Percentiles rank a stretch among this genome's conserved stretches.
phyloP scores from a whole-genome alignment of 2,797 vertebrate species.

The Distichodus sexfasciatus region DNA sequence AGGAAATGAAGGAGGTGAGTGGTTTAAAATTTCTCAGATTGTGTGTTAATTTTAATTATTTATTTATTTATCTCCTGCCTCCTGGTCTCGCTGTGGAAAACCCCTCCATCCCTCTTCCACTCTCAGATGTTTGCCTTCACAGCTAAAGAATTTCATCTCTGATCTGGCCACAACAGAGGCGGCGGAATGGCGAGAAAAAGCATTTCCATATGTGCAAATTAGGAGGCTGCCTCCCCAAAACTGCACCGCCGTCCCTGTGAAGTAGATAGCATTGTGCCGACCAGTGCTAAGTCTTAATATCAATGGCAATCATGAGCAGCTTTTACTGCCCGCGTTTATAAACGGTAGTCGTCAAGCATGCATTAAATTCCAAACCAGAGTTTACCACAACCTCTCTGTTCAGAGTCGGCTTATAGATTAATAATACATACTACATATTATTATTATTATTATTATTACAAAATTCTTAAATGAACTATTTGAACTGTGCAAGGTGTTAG shows the following conservation, averaged over 20 bases:
- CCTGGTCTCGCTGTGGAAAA: slow-evolving; percentile 61
- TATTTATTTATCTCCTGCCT: slow-evolving; percentile 56
- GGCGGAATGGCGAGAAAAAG: slow-evolving; percentile 86
- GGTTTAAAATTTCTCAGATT: slow-evolving; percentile 52
- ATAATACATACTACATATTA: too few species aligned
- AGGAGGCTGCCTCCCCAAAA: slow-evolving; percentile 85
- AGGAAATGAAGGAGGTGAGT: background rate
- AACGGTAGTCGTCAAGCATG: slow-evolving; percentile 49
- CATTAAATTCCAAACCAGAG: slow-evolving; percentile 46
- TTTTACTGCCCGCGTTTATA: slow-evolving; percentile 71
- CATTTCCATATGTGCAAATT: slow-evolving; percentile 99
- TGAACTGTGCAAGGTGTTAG: too few species aligned
- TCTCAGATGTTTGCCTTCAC: slow-evolving; percentile 92
- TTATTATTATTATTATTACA: too few species aligned
- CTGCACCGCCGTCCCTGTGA: slow-evolving; percentile 81
- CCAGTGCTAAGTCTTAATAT: slow-evolving; percentile 84
- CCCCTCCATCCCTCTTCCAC: slow-evolving; percentile 49
- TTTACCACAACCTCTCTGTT: slow-evolving; percentile 26
- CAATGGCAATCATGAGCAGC: slow-evolving; percentile 83
- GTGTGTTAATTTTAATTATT: slow-evolving; percentile 41
- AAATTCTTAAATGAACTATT: too few species aligned
- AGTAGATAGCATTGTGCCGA: slow-evolving; percentile 70
- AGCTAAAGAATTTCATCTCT: slow-evolving; percentile 92
- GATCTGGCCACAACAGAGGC: slow-evolving; percentile 98
- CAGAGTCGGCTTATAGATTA: too few species aligned